These are phyloP conservation scores for Centruroides sculpturatus DNA, from an alignment of 1,140 invertebrate species.

Conservation along the genomic window DNA sequence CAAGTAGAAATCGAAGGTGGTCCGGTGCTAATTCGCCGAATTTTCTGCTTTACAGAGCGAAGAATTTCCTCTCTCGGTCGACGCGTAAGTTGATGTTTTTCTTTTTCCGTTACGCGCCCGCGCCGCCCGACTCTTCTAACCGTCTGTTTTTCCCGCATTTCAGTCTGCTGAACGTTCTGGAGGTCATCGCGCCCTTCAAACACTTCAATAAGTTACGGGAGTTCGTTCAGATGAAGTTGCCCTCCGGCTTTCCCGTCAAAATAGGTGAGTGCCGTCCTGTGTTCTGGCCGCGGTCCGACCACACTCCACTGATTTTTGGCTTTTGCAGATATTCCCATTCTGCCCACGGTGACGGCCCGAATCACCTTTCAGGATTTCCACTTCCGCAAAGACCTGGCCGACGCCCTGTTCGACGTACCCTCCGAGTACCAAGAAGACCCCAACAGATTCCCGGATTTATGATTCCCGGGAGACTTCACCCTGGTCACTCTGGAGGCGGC, in stretches of 20 bases:
- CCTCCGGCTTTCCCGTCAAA: conserved; percentile 92
- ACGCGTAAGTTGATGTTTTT: conserved; percentile 28
- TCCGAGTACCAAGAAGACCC: conserved; percentile 75
- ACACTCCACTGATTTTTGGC: not conserved
- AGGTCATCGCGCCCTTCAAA: conserved; percentile 93
- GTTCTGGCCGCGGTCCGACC: no score
- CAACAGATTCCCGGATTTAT: conserved; percentile 26
- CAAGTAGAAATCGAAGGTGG: not conserved
- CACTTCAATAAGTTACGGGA: conserved; percentile 91
- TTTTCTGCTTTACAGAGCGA: conserved; percentile 49
- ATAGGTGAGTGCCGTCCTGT: conserved; percentile 38
- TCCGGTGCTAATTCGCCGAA: not conserved
- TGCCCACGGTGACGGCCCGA: conserved; percentile 94
- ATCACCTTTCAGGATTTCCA: conserved; percentile 94
- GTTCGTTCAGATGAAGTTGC: conserved; percentile 88
- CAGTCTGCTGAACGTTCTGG: conserved; percentile 76
- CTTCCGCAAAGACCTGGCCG: conserved; percentile 64
- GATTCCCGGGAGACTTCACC: conserved; percentile 2
- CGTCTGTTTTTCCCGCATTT: not conserved
- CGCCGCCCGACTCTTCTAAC: not conserved
- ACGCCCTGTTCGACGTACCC: conserved; percentile 70
- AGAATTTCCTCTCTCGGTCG: conserved; percentile 90
- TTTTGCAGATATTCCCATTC: conserved; percentile 77
- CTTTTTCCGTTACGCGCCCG: not conserved
- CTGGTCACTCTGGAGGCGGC: no score